Conservation (phyloP, 2,797 vertebrate genomes). For the Hypotaenidia okinawae region DNA sequence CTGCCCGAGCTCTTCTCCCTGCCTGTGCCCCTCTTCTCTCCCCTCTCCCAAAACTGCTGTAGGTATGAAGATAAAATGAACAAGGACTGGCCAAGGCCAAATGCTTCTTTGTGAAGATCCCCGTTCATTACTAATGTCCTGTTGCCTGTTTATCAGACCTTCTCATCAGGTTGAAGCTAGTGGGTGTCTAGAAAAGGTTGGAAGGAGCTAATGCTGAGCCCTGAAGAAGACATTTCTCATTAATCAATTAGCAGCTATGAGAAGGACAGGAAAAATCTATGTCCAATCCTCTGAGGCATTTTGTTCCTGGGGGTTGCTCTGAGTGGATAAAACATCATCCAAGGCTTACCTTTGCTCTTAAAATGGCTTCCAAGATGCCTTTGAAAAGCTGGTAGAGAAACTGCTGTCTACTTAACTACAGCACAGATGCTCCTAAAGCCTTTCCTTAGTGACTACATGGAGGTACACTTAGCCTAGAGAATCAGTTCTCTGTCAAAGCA, state of each 20-base stretch:
- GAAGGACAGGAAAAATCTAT: background rate
- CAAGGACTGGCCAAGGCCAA: background rate
- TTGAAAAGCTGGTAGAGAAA: background rate
- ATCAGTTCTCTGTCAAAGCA: background rate
- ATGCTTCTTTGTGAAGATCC: background rate
- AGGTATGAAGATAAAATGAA: background rate
- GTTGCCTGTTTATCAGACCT: background rate
- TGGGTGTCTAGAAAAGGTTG: background rate
- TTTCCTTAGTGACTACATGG: background rate
- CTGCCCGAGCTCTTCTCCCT: background rate
- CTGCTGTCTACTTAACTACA: background rate
- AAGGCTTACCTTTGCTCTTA: background rate
- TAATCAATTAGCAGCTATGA: background rate
- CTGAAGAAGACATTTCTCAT: background rate
- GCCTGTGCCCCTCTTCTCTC: background rate
- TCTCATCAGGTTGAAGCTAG: background rate
- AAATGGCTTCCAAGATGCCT: background rate
- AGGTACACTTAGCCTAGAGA: background rate
- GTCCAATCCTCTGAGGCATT: background rate
- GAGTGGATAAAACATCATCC: background rate
- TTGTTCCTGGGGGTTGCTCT: background rate
- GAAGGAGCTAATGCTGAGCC: background rate
- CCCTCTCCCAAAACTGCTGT: background rate
- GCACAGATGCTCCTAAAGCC: background rate
- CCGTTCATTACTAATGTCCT: background rate